phyloP scores from a whole-genome alignment of 2,113 vertebrate genomes.

The Hystrix brachyura region DNA sequence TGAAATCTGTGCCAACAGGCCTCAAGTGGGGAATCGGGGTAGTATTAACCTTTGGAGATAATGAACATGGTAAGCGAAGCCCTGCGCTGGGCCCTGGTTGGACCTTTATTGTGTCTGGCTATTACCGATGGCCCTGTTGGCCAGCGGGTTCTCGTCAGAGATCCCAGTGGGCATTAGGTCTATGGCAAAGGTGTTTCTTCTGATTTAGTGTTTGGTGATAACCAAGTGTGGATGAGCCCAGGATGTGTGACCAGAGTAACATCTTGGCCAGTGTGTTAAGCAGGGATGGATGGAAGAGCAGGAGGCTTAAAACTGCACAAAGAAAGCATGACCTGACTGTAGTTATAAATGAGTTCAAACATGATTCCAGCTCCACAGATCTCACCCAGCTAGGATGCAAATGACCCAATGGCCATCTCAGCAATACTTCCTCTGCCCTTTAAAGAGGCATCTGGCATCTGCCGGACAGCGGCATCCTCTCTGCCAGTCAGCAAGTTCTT shows the following conservation, averaged over 20 bases:
- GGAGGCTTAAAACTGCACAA: not conserved
- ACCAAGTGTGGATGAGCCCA: not conserved
- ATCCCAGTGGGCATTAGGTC: not conserved
- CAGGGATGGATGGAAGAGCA: not conserved
- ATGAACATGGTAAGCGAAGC: not conserved
- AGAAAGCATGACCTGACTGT: not conserved
- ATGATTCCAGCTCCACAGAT: not conserved
- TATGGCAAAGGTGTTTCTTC: constrained; percentile 11
- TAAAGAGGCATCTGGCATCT: not conserved
- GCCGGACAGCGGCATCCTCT: not conserved
- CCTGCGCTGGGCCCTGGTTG: not conserved
- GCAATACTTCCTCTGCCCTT: not conserved
- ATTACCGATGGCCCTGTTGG: not conserved
- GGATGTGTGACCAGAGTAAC: not conserved
- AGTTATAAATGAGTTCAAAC: not conserved
- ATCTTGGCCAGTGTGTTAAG: not conserved
- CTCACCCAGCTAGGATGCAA: not conserved
- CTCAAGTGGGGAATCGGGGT: not conserved
- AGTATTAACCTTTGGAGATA: constrained; percentile 32
- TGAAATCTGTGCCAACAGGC: constrained; percentile 38
- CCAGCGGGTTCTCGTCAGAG: constrained; percentile 12
- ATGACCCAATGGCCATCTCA: not conserved
- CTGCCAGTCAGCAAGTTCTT: not conserved
- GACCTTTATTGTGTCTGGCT: constrained; percentile 5
- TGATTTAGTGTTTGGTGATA: not conserved